Evolutionary conservation across 2,797 vertebrate genomes (phyloP).

Genomic region (Manis pentadactyla): DNA sequence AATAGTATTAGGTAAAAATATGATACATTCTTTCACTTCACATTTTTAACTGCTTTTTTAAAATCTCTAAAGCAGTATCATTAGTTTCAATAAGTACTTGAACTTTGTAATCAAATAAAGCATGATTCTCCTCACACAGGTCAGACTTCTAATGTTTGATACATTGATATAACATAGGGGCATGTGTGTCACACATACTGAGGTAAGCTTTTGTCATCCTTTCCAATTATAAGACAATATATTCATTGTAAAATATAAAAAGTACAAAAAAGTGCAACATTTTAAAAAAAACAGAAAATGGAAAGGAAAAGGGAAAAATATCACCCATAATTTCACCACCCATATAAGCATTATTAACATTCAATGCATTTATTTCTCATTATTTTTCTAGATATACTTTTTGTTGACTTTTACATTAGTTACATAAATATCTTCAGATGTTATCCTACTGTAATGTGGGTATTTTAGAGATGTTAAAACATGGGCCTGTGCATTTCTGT

Average conservation of each 20-base stretch:
- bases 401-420: neutral
- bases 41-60: neutral
- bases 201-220: neutral
- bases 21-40: neutral
- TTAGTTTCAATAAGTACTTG: neutral
- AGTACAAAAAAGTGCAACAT: neutral
- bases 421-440: neutral
- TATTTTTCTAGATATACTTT: neutral
- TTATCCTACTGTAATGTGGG: neutral
- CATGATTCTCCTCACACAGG: neutral
- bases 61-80: neutral
- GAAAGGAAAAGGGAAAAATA: neutral
- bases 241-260: neutral
- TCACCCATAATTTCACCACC: neutral
- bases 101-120: neutral
- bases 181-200: neutral
- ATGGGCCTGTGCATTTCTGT: neutral
- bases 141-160: neutral
- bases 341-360: neutral
- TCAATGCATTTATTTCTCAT: neutral
- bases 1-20: neutral
- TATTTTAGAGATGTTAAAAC: neutral
- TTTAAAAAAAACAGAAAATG: slow-evolving; percentile 19
- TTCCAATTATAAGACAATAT: neutral
- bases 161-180: neutral